Evolutionary conservation across 2,888 invertebrate genomes (phyloP), one percentile per base, ranked within the genome.

Genomic region (Aquatica leii): DNA sequence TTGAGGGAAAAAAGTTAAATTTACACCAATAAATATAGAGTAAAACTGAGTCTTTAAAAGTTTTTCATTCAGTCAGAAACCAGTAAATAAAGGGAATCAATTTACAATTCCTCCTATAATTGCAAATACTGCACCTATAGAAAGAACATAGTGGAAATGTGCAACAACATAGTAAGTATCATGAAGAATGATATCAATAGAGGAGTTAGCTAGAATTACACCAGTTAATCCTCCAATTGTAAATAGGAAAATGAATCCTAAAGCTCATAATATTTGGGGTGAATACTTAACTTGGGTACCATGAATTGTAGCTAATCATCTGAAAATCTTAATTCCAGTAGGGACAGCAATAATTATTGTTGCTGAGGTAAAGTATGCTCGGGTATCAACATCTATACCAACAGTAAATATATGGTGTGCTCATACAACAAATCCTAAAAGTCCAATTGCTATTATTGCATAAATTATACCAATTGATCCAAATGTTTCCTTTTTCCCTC

Each of bases 271-370:
- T 74, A 88, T 83, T 24, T 86, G 80, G 0, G 89, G 86, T 0
- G 84, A 86, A 73, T 84, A 86, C 54, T 82, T 83, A 74, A 90
- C 77, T 84, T 86, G 85, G 20, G 86, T 82, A 69, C 90, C 90
- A 75, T 88, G 86, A 17, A 91, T 69, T 11, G 90, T 90, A 0
- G 90, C 88, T 82, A 91, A 74, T 87, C 91, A 92, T 21, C 90
- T 89, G 82, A 92, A 92, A 83, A 93, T 86, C 86, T 92, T 93
- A 86, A 93, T 90, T 71, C 92, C 93, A 12, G 93, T 93, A 0
- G 93, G 92, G 0, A 94, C 86, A 0, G 92, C 92, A 91, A 93
- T 93, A 86, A 93, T 90, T 87, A 92, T 92, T 12, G 92, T 93
- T 0, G 91, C 92, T 46, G 92, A n/a, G n/a, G n/a, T n/a, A n/a